Base-by-base conservation (phyloP, 2,797 vertebrate species). In the Cryptoprocta ferox region DNA sequence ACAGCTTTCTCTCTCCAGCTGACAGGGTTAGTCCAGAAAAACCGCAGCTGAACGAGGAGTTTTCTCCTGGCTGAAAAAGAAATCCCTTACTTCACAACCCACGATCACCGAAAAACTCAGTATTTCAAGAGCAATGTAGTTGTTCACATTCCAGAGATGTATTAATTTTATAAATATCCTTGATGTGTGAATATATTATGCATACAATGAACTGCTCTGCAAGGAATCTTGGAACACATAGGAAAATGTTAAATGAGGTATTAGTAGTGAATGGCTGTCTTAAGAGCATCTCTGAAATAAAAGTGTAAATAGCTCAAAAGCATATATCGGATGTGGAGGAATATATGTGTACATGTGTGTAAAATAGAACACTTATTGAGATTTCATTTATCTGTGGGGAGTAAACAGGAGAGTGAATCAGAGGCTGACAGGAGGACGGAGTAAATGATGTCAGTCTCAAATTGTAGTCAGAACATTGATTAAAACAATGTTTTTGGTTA, bases 271-370 rank as follows among this genome's bases (percentile, higher is more conserved):
- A 75, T 3, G 65, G 66, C 8, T 56, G 13, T 89, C 56, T 66
- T 71, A 91, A 70, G 56, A 88, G 75, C 35, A 35, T 53, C 73
- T 96, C 93, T 92, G 73, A 61, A n/a, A 6, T 92, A 76, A 91
- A 11, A 39, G 30, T 32, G 26, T 32, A 89, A 56, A 78, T 37
- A 53, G 56, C 42, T 92, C n/a, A 61, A 71, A 88, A 70, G 68
- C 37, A 15, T 9, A 75, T 35, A 11, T 42, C 86, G 30, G 48
- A 7, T 50, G 26, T 32, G 56, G 70, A 88, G 39, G 28, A 70
- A 75, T 59, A 61, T 13, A n/a, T 21, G 53, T 16, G 7, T 35
- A 37, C 19, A 7, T n/a, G 28, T 48, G 53, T 12, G 53, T 37
- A 66, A 13, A 71, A 32, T 88, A 39, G 50, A 53, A 70, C 68